Base-by-base conservation (phyloP, 2,888 invertebrate species). In the Eulithis testata region DNA sequence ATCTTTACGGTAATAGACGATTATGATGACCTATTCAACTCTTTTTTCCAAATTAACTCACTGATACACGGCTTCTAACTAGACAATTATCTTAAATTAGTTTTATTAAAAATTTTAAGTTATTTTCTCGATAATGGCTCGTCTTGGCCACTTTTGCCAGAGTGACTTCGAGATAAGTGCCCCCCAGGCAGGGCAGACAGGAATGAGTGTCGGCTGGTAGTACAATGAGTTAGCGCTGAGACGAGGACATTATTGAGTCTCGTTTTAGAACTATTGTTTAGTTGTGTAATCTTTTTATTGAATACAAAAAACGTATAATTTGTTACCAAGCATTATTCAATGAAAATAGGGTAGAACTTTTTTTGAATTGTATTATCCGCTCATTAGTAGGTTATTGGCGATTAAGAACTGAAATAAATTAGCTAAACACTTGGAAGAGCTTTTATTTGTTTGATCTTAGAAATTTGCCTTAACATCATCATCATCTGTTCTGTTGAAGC, bases 361-460 rank as follows among this genome's bases (percentile, higher is more conserved):
- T 86, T 92, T 92, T 89, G 84, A 91, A 92, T 91, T 91, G 90
- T 91, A 91, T 91, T 91, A 91, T 90, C 90, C 87, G 93, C 92
- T 93, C 93, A 92, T 92, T 91, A 84, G 87, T 91, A 93, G 91
- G 90, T 89, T 91, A 91, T 89, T 89, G 91, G 92, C 93, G 90
- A 89, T 90, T 93, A 93, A 91, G 93, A 93, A 93, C 93, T 93
- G 93, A 93, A 92, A 92, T 91, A 91, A 93, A 92, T 85, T 91
- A 93, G 91, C 90, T 91, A 91, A 91, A 92, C 88, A 90, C 71
- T 74, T 70, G 73, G 57, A 58, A 57, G 72, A 64, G 11, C 65
- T 84, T 83, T 85, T 76, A 83, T 81, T n/a, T 21, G 1, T 27
- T 14, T 47, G 5, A 4, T 9, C 40, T 31, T 3, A 0, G 6